Percentiles rank a stretch among this genome's conserved stretches.
Conservation (phyloP, 2,797 vertebrate genomes). For the Nannoperca australis region DNA sequence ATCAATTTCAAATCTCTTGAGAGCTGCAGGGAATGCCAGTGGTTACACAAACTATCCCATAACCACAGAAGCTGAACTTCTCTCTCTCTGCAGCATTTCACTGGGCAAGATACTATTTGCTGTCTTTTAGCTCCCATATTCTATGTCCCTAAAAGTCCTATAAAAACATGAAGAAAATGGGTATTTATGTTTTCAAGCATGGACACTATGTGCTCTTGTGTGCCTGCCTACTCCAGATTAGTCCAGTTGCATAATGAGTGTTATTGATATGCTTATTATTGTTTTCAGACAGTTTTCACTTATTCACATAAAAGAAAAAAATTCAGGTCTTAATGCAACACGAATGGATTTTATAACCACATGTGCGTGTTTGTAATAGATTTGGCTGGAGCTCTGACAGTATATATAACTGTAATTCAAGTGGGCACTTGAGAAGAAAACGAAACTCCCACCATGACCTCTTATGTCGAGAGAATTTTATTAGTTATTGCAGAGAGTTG, state of each 20-base stretch:
- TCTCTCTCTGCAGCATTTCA: constrained; percentile 46
- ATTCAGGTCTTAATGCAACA: constrained; percentile 3
- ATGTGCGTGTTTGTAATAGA: not conserved
- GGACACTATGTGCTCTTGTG: constrained; percentile 1
- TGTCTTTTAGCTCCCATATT: constrained; percentile 40
- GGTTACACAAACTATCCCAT: constrained; percentile 55
- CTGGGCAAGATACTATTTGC: constrained; percentile 28
- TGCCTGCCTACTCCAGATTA: constrained; percentile 37
- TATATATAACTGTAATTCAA: constrained; percentile 33
- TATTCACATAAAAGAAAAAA: not conserved
- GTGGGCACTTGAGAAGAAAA: constrained; percentile 29
- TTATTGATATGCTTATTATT: constrained; percentile 40
- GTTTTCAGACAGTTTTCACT: constrained; percentile 32
- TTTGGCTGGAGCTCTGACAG: constrained; percentile 13
- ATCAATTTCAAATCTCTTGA: constrained; percentile 64
- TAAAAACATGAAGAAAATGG: constrained; percentile 38
- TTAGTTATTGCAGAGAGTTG: constrained; percentile 44
- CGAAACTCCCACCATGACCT: constrained; percentile 36
- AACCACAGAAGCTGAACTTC: constrained; percentile 46
- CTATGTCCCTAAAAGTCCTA: constrained; percentile 29
- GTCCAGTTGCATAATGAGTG: constrained; percentile 25
- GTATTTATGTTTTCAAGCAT: constrained; percentile 38
- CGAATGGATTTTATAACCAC: not conserved
- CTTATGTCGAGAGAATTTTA: constrained; percentile 44
- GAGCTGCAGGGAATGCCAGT: constrained; percentile 44